Percentiles rank a stretch among this genome's conserved stretches.
phyloP scores from a whole-genome alignment of 2,888 invertebrate genomes.

The Euplagia quadripunctaria region DNA sequence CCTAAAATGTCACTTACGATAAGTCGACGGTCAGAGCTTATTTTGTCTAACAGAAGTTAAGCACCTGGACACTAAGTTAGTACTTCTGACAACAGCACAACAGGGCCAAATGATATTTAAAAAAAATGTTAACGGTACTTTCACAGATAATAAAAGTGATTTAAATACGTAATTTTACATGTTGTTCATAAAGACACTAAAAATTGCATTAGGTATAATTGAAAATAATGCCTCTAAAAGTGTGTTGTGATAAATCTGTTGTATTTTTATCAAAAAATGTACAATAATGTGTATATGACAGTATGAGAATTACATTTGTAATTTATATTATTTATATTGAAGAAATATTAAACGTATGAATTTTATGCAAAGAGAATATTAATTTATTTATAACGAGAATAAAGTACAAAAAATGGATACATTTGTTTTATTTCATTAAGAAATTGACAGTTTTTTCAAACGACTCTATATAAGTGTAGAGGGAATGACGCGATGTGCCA shows the following conservation, averaged over 20 bases:
- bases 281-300: conserved; percentile 21
- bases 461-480: no score
- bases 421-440: not conserved
- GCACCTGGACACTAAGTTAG: not conserved
- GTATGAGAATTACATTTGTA: conserved; percentile 5
- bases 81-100: not conserved
- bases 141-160: not conserved
- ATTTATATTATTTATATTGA: conserved; percentile 27
- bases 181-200: not conserved
- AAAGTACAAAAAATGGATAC: conserved; percentile 51
- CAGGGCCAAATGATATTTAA: not conserved
- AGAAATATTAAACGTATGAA: conserved; percentile 16
- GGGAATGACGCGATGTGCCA: no score
- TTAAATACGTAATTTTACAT: not conserved
- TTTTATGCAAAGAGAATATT: conserved; percentile 41
- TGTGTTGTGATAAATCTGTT: conserved; percentile 33
- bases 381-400: conserved; percentile 44
- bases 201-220: not conserved
- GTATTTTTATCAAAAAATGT: conserved; percentile 32
- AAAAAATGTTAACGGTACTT: no score
- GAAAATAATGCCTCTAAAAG: not conserved
- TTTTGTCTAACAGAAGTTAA: not conserved
- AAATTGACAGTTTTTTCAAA: not conserved
- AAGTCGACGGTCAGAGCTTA: not conserved
- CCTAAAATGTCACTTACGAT: not conserved